Base-by-base conservation (phyloP, 1,140 invertebrate species). In the Ooceraea biroi region DNA sequence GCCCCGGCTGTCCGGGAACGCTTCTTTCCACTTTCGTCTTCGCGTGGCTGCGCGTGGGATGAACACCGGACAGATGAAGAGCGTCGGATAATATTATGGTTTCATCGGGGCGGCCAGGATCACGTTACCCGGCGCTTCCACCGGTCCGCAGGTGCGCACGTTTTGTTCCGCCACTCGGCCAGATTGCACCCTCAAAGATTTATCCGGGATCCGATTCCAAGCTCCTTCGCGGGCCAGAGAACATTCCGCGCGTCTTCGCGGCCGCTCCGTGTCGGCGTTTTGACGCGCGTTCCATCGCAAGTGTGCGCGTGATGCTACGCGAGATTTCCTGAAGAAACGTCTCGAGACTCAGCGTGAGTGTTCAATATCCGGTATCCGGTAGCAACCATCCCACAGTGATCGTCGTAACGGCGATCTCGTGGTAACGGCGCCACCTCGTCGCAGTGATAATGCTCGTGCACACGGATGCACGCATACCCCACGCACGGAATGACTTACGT, bases 21-120 rank as follows among this genome's bases (percentile, higher is more conserved):
- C 22, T 63, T 57, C 60, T 71, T 25, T 30, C 66, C 77, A 14
- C 66, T 58, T n/a, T 58, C 19, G 77, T 60, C 69, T 48, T 73
- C 30, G 44, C 66, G 55, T 55, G 78, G 58, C 61, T 50, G 44
- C 27, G 61, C 50, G 25, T n/a, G 69, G 72, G 19, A 77, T 77
- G 60, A 66, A 66, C 60, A 60, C 36, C 36, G 36, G 36, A 7
- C 2, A 83, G 84, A 89, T 77, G 76, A 84, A 89, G 76, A 77
- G 77, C 71, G 71, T 86, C 68, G 74, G 88, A 88, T 88, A 88
- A 84, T 88, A 82, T 89, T 88, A 87, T 90, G 86, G 82, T 87
- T 88, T 82, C 87, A 83, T 85, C 77, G 78, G 83, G 82, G 83
- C 85, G 83, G 63, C 58, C 78, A 87, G 80, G 83, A 7, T 87